phyloP scores from a whole-genome alignment of 2,888 invertebrate genomes.

The Petrolisthes cinctipes region DNA sequence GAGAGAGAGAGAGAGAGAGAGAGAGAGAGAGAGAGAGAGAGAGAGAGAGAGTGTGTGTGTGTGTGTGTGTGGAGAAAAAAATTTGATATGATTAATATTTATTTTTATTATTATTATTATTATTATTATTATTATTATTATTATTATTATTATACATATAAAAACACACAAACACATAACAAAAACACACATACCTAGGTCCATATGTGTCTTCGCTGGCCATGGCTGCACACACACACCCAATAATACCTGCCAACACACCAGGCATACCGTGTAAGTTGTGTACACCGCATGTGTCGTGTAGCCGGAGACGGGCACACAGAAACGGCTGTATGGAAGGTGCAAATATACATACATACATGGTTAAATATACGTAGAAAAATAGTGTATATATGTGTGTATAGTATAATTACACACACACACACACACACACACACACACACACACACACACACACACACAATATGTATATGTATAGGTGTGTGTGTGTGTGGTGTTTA shows the following conservation, averaged over 20 bases:
- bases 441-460: too few species aligned
- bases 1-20: too few species aligned
- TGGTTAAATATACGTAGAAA: neutral
- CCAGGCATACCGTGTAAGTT: conserved; percentile 98
- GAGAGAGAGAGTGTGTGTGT: too few species aligned
- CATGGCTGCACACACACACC: conserved; percentile 80
- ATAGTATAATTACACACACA: too few species aligned
- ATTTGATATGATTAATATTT: too few species aligned
- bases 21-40: too few species aligned
- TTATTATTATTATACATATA: too few species aligned
- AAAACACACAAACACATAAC: neutral
- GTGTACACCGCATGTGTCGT: conserved; percentile 94
- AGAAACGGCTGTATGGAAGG: conserved; percentile 75
- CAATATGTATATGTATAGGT: neutral
- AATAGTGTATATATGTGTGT: neutral
- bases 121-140: too few species aligned
- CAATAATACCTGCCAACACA: conserved; percentile 84
- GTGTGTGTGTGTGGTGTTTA: neutral
- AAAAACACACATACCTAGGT: conserved; percentile 68
- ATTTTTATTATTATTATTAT: too few species aligned
- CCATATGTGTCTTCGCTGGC: conserved; percentile 79
- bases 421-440: neutral
- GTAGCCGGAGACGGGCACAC: conserved; percentile 75
- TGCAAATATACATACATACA: neutral
- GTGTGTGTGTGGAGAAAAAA: too few species aligned